Evolutionary conservation across 2,797 vertebrate species (phyloP).

Genomic region (Amphiprion clarkii): DNA sequence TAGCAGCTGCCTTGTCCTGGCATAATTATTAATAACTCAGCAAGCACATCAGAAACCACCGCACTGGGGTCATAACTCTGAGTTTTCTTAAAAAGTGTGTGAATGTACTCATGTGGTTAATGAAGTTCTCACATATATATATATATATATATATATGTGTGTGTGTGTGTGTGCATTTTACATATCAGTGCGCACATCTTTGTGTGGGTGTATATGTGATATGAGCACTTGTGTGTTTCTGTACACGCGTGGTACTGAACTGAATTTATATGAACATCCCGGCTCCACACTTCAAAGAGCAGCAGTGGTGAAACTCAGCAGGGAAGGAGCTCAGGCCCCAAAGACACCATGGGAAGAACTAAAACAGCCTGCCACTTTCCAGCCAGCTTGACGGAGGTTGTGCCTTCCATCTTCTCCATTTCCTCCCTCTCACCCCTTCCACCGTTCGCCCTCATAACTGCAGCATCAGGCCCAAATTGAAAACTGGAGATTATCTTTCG

Average conservation of each 20-base stretch:
- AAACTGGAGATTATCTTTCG: constrained; percentile 65
- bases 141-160: neutral
- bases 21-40: constrained; percentile 21
- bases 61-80: neutral
- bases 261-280: constrained; percentile 41
- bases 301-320: constrained; percentile 55
- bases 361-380: constrained; percentile 62
- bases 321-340: constrained; percentile 59
- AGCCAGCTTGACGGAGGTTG: constrained; percentile 57
- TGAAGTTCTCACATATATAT: constrained; percentile 1
- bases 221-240: constrained; percentile 30
- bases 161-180: too few species aligned
- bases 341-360: constrained; percentile 71
- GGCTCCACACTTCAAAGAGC: constrained; percentile 71
- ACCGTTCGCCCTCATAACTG: constrained; percentile 39
- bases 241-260: constrained; percentile 41
- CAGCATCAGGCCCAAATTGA: constrained; percentile 49
- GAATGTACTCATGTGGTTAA: neutral
- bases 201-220: constrained; percentile 9
- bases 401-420: constrained; percentile 20
- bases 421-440: constrained; percentile 8
- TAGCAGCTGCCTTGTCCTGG: constrained; percentile 1
- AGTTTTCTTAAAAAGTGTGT: constrained; percentile 9
- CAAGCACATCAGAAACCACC: constrained; percentile 6
- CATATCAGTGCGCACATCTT: neutral